Base-by-base conservation (phyloP, 2,797 vertebrate genomes). In the Darevskia mixta region DNA sequence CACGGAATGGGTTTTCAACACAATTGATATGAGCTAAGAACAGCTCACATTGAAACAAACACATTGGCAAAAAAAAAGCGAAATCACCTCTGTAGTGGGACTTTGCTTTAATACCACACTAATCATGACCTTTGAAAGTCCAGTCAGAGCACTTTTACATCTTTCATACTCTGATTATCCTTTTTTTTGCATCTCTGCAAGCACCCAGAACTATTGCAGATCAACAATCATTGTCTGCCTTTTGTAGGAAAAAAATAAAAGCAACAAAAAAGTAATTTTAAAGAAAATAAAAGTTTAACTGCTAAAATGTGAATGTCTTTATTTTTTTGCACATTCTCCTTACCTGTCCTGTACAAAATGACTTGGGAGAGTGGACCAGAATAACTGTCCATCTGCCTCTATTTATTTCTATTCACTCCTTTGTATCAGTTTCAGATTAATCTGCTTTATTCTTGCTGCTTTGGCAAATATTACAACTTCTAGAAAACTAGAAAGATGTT, bases 1-100 rank as follows among this genome's bases (percentile, higher is more conserved):
- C 97, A 99, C 99, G 0, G 99, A 99, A 91, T 99, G 99, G 99
- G 99, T 99, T 96, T 99, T 99, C 96, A 99, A 99, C 96, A 99
- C 98, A 92, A 99, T 99, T 66, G 98, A 99, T 96, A 99, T 99
- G 98, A 99, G 98, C 97, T 99, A 97, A 98, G 92, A 93, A 35
- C 0, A 58, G 82, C 11, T 86, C 83, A 81, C 61, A 61, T 55
- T 71, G 81, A 71, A 85, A 85, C 20, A 67, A 79, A 83, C 1
- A 43, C 58, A 67, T 41, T 85, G 83, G 87, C 87, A 79, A 84
- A 78, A 35, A 35, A 79, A 93, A 38, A 0, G 2, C 66, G 89
- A 90, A 77, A 58, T 32, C 9, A 41, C 41, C 3, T 91, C 73
- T 92, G 89, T 92, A 87, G 89, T 93, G 92, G 80, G 90, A 92